A percentile compares a stretch with the other conserved stretches of the same genome.
Evolutionary conservation across 2,888 invertebrate species (phyloP).

Genomic region (Pristionchus fissidentatus): DNA sequence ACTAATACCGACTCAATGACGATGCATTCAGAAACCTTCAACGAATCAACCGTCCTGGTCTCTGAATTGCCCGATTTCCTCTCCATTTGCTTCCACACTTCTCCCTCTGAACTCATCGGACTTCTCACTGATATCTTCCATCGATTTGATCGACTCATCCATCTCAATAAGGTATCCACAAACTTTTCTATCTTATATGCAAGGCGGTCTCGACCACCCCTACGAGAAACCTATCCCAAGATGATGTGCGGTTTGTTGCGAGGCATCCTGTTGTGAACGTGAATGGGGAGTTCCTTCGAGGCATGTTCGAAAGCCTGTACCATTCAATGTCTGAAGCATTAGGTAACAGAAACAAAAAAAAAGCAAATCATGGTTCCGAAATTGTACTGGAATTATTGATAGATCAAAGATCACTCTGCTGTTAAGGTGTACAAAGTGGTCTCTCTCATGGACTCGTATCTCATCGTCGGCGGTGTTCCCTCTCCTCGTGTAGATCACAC

Average conservation of each 20-base stretch:
- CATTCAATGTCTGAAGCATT: background rate
- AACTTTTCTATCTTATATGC: background rate
- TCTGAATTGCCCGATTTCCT: conserved; percentile 77
- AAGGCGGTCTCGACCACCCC: too few species aligned
- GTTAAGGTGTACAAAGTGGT: conserved; percentile 68
- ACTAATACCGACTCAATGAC: background rate
- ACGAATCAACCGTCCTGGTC: conserved; percentile 74
- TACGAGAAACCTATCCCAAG: too few species aligned
- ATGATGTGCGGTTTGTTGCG: too few species aligned
- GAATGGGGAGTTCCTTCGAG: background rate
- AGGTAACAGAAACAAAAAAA: background rate
- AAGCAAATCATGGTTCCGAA: background rate
- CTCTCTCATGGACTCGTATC: conserved; percentile 75
- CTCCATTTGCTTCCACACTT: conserved; percentile 63
- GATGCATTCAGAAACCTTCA: conserved; percentile 67
- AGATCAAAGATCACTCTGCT: background rate
- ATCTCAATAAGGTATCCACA: conserved; percentile 53
- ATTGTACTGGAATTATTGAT: background rate
- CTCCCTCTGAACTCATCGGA: conserved; percentile 74
- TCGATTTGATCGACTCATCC: conserved; percentile 69
- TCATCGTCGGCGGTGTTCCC: conserved; percentile 76
- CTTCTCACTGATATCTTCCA: conserved; percentile 76
- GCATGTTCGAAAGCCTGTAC: background rate
- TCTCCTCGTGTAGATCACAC: conserved; percentile 72
- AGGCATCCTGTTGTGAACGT: background rate